Conservation (phyloP, 2,113 vertebrate genomes). For the Dasypus novemcinctus region DNA sequence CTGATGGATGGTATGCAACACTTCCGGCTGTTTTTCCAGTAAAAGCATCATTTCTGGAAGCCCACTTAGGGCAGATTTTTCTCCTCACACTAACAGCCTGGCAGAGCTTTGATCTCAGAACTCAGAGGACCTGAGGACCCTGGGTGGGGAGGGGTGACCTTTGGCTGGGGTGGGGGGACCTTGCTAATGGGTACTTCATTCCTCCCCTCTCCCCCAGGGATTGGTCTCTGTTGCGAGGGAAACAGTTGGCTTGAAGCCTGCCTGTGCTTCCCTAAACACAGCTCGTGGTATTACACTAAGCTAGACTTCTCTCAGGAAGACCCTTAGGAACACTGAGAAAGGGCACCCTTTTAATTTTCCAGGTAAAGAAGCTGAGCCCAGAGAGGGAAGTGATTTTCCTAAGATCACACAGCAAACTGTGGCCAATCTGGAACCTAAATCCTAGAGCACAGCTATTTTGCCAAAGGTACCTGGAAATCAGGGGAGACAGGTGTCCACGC, state of each 20-base stretch:
- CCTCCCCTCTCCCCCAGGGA: too few relatives aligned
- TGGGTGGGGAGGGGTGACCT: neutral
- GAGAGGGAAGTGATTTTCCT: neutral
- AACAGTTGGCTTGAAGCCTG: slow-evolving; percentile 22
- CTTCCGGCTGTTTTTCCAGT: neutral
- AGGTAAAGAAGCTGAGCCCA: neutral
- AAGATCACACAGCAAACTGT: neutral
- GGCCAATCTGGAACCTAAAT: too few relatives aligned
- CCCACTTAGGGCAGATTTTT: slow-evolving; percentile 28
- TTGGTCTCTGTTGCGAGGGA: slow-evolving; percentile 25
- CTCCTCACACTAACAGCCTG: neutral
- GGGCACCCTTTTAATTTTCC: neutral
- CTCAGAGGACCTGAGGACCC: neutral
- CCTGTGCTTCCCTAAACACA: accelerated
- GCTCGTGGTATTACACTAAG: neutral
- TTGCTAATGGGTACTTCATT: neutral
- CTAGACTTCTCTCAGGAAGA: neutral
- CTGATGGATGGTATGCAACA: neutral
- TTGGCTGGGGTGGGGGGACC: slow-evolving; percentile 2
- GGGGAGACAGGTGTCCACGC: neutral
- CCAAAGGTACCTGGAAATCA: neutral
- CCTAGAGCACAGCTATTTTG: neutral
- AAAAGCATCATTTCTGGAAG: neutral
- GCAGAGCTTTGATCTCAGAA: slow-evolving; percentile 54
- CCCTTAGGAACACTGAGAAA: neutral